These are phyloP conservation scores for Parapristionchus giblindavisi DNA, from an alignment of 2,888 invertebrate genomes.

Conservation along the genomic window DNA sequence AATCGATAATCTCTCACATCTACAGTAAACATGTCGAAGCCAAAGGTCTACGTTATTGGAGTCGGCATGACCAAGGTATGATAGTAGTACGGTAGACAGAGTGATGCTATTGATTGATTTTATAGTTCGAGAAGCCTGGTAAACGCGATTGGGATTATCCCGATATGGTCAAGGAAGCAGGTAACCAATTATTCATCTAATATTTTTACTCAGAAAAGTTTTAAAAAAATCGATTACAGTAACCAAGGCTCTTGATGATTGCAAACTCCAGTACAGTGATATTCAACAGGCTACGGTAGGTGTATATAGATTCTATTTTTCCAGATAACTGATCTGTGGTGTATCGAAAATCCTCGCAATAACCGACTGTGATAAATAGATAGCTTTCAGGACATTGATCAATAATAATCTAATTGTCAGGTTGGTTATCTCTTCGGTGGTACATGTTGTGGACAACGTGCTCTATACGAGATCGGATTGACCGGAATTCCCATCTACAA, in stretches of 20 bases:
- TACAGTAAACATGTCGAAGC: conserved; percentile 53
- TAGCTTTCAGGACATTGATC: no score
- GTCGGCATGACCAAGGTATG: conserved; percentile 68
- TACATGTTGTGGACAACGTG: conserved; percentile 85
- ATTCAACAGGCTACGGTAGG: conserved; percentile 84
- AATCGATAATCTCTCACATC: not conserved
- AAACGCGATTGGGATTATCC: conserved; percentile 87
- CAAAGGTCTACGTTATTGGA: conserved; percentile 67
- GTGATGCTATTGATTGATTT: not conserved
- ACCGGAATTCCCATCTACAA: conserved; percentile 96
- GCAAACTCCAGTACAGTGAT: conserved; percentile 72
- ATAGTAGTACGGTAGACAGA: not conserved
- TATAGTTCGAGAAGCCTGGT: conserved; percentile 87
- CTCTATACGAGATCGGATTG: conserved; percentile 91
- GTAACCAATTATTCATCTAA: conserved; percentile 55
- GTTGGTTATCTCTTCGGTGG: conserved; percentile 66
- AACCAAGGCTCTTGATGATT: conserved; percentile 77
- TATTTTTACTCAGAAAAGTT: conserved; percentile 2
- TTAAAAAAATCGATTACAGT: conserved; percentile 73
- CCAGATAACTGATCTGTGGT: not conserved
- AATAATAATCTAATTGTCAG: no score
- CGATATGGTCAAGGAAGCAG: conserved; percentile 90
- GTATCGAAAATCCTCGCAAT: not conserved
- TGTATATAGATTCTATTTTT: conserved; percentile 74
- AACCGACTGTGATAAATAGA: no score